These are phyloP conservation scores for Enteromius argenteus DNA, from an alignment of 2,797 vertebrate genomes.

Conservation along the genomic window DNA sequence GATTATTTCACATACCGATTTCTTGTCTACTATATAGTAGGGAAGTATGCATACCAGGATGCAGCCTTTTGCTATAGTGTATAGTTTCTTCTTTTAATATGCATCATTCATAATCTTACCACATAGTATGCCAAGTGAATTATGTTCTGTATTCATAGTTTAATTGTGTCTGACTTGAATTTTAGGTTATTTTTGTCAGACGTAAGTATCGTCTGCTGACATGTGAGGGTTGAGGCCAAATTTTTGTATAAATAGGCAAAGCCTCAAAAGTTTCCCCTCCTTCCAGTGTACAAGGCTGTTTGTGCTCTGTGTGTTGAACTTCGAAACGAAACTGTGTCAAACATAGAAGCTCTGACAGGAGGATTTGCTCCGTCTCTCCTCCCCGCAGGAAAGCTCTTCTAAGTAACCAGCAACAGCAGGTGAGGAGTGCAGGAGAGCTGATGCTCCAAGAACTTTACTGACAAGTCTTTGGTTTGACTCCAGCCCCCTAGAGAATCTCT, in stretches of 20 bases:
- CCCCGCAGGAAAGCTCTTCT: constrained; percentile 8
- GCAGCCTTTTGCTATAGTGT: too few relatives aligned
- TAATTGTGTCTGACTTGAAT: not conserved
- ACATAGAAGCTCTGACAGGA: constrained; percentile 9
- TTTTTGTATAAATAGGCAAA: too few relatives aligned
- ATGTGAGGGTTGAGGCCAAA: not conserved
- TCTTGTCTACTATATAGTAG: not conserved
- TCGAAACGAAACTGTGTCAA: constrained; percentile 20
- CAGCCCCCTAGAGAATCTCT: not conserved
- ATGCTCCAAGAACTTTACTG: constrained; percentile 18
- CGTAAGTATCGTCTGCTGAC: not conserved
- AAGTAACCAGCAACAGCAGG: constrained; percentile 34
- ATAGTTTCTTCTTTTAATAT: not conserved
- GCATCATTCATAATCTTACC: not conserved
- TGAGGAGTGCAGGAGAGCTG: constrained; percentile 16
- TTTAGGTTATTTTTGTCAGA: not conserved
- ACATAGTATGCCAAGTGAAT: not conserved
- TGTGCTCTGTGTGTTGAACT: not conserved
- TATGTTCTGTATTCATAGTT: not conserved
- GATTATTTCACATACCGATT: not conserved
- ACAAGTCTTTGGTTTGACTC: constrained; percentile 35
- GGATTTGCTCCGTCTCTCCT: constrained; percentile 38
- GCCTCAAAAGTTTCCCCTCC: not conserved
- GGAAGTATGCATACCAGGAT: not conserved
- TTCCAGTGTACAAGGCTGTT: not conserved